phyloP scores from a whole-genome alignment of 2,797 vertebrate species.

The Crenichthys baileyi region DNA sequence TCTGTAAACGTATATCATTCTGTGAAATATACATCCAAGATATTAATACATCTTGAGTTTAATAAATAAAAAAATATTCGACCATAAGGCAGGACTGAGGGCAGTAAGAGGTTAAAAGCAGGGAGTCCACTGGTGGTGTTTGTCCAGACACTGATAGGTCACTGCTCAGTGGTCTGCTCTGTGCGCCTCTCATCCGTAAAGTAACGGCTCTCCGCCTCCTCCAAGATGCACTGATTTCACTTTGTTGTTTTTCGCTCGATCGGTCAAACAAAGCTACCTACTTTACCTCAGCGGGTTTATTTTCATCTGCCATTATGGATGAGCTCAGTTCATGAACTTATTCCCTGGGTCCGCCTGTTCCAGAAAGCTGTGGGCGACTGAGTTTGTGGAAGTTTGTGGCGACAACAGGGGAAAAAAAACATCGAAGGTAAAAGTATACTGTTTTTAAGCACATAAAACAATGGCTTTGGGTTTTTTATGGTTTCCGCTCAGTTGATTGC shows the following conservation, averaged over 20 bases:
- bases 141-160: slow-evolving; percentile 77
- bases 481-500: background rate
- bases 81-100: background rate
- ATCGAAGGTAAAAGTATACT: slow-evolving; percentile 50
- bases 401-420: background rate
- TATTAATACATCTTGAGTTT: background rate
- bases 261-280: background rate
- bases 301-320: slow-evolving; percentile 27
- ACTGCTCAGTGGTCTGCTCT: slow-evolving; percentile 76
- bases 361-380: background rate
- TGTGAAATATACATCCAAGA: background rate
- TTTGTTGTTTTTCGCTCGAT: background rate
- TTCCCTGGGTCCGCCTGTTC: background rate
- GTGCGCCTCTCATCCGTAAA: slow-evolving; percentile 57
- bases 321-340: background rate
- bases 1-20: no score
- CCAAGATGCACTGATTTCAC: slow-evolving; percentile 58
- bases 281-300: background rate
- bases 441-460: background rate
- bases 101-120: slow-evolving; percentile 73
- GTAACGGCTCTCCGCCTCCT: slow-evolving; percentile 70
- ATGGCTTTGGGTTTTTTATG: background rate
- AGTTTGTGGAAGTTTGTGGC: slow-evolving; percentile 28
- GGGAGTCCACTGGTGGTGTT: slow-evolving; percentile 55
- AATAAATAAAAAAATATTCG: background rate